These are phyloP conservation scores for Drosophila asahinai DNA, from an alignment of 1,140 invertebrate species.

Conservation along the genomic window DNA sequence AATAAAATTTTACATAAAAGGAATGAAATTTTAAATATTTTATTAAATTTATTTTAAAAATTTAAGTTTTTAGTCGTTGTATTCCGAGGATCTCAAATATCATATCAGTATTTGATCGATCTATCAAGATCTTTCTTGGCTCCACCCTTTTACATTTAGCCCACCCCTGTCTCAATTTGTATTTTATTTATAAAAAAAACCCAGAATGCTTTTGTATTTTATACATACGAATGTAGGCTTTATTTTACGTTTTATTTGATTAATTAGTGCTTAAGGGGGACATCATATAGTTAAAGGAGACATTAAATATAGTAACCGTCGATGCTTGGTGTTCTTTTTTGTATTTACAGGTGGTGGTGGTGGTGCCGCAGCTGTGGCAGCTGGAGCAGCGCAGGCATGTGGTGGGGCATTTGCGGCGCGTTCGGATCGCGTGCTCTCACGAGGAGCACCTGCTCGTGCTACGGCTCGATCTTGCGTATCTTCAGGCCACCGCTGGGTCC, in stretches of 20 bases:
- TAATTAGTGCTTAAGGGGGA: constrained; percentile 12
- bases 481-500: constrained; percentile 52
- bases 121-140: no score
- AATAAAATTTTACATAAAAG: no score
- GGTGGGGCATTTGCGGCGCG: constrained; percentile 11
- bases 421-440: constrained; percentile 10
- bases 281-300: constrained; percentile 5
- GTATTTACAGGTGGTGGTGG: constrained; percentile 65
- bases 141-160: background rate
- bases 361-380: constrained; percentile 49
- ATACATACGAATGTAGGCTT: constrained; percentile 38
- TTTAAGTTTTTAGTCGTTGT: no score
- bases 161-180: background rate
- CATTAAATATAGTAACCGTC: constrained; percentile 5
- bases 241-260: constrained; percentile 20
- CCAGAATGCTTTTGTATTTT: constrained; percentile 7
- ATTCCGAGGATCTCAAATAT: no score
- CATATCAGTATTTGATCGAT: no score
- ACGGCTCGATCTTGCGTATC: constrained; percentile 74
- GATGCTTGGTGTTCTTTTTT: constrained; percentile 2
- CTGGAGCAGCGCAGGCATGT: constrained; percentile 54
- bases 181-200: background rate
- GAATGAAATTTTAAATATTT: no score
- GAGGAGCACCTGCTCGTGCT: constrained; percentile 28
- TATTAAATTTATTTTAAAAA: background rate